Percentiles rank a stretch among this genome's conserved stretches.
Conservation (phyloP, 2,888 invertebrate genomes). For the Dryobotodes eremita region DNA sequence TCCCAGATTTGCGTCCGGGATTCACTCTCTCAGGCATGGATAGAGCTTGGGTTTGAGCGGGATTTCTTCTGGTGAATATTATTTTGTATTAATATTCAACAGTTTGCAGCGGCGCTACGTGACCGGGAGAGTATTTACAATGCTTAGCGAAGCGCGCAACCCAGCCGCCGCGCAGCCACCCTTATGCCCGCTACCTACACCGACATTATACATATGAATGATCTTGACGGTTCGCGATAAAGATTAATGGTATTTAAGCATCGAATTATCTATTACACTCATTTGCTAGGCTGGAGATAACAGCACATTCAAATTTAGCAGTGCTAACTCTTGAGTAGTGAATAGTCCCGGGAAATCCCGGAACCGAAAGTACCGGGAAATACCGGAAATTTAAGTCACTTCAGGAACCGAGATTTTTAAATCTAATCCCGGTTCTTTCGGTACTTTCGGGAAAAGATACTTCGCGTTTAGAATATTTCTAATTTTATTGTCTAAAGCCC, state of each 20-base stretch:
- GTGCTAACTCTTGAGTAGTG: not conserved
- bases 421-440: no score
- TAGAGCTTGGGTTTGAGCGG: slow-evolving; percentile 74
- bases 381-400: no score
- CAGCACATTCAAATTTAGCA: slow-evolving; percentile 1
- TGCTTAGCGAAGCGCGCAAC: slow-evolving; percentile 86
- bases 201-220: slow-evolving; percentile 78
- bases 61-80: slow-evolving; percentile 82
- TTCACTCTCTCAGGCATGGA: slow-evolving; percentile 75
- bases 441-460: no score
- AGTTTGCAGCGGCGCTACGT: slow-evolving; percentile 86
- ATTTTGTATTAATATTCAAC: slow-evolving; percentile 89
- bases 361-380: no score
- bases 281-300: slow-evolving; percentile 11
- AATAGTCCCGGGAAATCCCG: no score
- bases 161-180: slow-evolving; percentile 71
- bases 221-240: slow-evolving; percentile 57
- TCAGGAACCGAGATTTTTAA: no score
- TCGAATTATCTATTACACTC: slow-evolving; percentile 43
- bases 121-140: slow-evolving; percentile 87
- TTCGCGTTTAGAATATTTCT: no score
- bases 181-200: slow-evolving; percentile 68
- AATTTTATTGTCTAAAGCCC: no score
- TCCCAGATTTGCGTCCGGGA: slow-evolving; percentile 58
- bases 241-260: slow-evolving; percentile 53